phyloP scores from a whole-genome alignment of 1,140 invertebrate species.

The Cheumatopsyche charites region DNA sequence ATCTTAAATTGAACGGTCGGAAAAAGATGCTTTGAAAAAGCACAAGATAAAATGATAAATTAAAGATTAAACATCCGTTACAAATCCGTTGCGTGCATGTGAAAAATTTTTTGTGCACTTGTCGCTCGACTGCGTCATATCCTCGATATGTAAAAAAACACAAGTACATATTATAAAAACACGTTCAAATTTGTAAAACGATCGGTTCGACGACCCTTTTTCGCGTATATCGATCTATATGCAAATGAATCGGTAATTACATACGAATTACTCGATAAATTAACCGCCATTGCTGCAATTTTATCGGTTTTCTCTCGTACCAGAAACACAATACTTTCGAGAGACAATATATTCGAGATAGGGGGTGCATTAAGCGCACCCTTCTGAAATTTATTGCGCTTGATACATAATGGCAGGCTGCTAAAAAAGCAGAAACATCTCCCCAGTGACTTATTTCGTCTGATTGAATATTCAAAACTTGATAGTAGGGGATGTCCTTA shows the following conservation, averaged over 20 bases:
- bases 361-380: constrained; percentile 16
- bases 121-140: too few relatives aligned
- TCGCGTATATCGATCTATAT: constrained; percentile 4
- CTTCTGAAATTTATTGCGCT: constrained; percentile 28
- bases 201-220: background rate
- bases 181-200: background rate
- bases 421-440: background rate
- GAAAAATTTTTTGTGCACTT: too few relatives aligned
- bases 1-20: too few relatives aligned
- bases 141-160: too few relatives aligned
- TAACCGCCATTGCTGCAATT: constrained; percentile 1
- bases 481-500: background rate
- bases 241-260: background rate
- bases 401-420: background rate
- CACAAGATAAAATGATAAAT: too few relatives aligned
- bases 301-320: background rate
- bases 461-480: constrained; percentile 34
- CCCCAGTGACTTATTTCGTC: constrained; percentile 28
- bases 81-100: too few relatives aligned
- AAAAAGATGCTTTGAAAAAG: too few relatives aligned
- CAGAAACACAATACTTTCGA: background rate
- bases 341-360: too few relatives aligned
- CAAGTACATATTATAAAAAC: too few relatives aligned
- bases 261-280: constrained; percentile 23
- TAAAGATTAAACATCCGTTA: too few relatives aligned